Evolutionary conservation across 1,140 invertebrate species (phyloP).

Genomic region (Chrysomallon squamiferum): DNA sequence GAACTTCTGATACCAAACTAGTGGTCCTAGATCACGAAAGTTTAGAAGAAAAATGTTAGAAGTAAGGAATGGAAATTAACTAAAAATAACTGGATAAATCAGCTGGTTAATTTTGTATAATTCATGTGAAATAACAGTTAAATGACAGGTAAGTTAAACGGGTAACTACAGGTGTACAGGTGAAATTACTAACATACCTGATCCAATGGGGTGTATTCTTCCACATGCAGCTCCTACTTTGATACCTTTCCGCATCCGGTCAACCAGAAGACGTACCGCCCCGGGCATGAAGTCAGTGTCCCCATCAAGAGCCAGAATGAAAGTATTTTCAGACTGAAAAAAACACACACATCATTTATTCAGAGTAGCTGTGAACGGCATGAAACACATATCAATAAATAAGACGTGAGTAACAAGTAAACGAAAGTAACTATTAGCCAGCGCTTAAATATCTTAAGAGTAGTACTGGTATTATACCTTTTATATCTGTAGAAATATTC

Average conservation of each 20-base stretch:
- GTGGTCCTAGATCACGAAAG: slow-evolving; percentile 57
- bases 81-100: too few species aligned
- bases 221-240: slow-evolving; percentile 68
- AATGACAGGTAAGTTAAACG: too few species aligned
- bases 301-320: slow-evolving; percentile 67
- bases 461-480: too few species aligned
- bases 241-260: slow-evolving; percentile 67
- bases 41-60: too few species aligned
- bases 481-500: too few species aligned
- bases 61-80: too few species aligned
- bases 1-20: slow-evolving; percentile 74
- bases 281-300: slow-evolving; percentile 68
- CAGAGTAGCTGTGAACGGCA: too few species aligned
- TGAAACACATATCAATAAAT: too few species aligned
- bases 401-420: too few species aligned
- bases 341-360: too few species aligned
- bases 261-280: slow-evolving; percentile 65
- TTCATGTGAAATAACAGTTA: background rate
- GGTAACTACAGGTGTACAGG: background rate
- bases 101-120: background rate
- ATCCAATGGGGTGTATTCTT: slow-evolving; percentile 62
- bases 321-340: slow-evolving; percentile 66
- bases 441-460: too few species aligned
- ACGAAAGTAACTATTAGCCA: too few species aligned
- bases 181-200: background rate